These are phyloP conservation scores for Lycodopsis pacificus DNA, from an alignment of 2,797 vertebrate genomes.

Conservation along the genomic window DNA sequence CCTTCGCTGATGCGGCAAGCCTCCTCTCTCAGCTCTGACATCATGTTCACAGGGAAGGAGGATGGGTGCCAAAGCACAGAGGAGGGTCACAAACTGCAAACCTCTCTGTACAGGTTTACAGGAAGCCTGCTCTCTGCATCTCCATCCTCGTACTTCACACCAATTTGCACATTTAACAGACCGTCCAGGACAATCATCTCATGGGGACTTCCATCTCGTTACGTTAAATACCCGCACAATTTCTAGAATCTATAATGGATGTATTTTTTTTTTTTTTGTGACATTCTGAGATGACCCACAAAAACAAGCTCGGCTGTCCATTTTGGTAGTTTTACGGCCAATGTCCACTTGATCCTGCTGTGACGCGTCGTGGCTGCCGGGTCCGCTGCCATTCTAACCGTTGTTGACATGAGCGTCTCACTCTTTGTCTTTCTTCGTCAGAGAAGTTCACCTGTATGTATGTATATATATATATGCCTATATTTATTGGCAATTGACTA, in stretches of 20 bases:
- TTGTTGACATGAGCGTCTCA: neutral
- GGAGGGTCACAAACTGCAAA: neutral
- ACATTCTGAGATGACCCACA: neutral
- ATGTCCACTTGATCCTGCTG: conserved; percentile 8
- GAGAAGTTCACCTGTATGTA: too few species aligned
- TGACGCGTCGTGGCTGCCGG: too few species aligned
- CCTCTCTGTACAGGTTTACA: conserved; percentile 1
- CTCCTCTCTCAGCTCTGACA: conserved; percentile 36
- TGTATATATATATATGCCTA: too few species aligned
- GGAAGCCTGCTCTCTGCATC: conserved; percentile 14
- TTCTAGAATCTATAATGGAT: neutral
- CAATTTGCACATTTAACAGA: conserved; percentile 14
- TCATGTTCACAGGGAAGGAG: conserved; percentile 9
- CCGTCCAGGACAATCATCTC: conserved; percentile 21
- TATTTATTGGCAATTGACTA: too few species aligned
- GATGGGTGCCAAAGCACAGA: conserved; percentile 8
- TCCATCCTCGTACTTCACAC: conserved; percentile 29
- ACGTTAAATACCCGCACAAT: neutral
- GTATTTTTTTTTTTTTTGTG: neutral
- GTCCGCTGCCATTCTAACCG: neutral
- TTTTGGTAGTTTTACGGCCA: neutral
- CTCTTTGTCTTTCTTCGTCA: too few species aligned
- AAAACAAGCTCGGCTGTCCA: neutral
- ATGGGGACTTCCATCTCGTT: conserved; percentile 45
- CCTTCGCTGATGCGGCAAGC: conserved; percentile 48